phyloP scores from a whole-genome alignment of 2,888 invertebrate species.

The Apeira syringaria region DNA sequence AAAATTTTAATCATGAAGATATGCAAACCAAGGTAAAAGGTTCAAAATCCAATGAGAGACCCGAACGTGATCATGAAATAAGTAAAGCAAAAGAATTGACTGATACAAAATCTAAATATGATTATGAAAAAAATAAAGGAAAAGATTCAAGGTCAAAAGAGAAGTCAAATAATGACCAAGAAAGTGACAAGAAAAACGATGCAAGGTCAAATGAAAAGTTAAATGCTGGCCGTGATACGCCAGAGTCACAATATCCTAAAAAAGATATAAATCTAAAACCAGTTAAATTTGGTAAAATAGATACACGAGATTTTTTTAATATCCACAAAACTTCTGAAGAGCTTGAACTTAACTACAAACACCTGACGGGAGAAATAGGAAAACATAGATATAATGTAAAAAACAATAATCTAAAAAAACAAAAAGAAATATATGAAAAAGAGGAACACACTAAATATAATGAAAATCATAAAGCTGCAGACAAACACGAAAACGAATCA shows the following conservation, averaged over 20 bases:
- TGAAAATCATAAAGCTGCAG: conserved; percentile 2
- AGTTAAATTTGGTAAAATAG: conserved; percentile 16
- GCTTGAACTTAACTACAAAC: conserved; percentile 36
- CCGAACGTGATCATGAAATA: neutral
- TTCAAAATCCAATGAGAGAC: neutral
- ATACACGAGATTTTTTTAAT: conserved; percentile 23
- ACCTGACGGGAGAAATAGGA: conserved; percentile 26
- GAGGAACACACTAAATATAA: neutral
- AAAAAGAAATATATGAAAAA: neutral
- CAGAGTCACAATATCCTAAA: neutral
- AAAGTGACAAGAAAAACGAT: neutral
- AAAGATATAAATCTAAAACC: neutral
- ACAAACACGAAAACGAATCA: neutral
- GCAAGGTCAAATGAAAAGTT: conserved; percentile 1
- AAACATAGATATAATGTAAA: conserved; percentile 6
- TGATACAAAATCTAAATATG: neutral
- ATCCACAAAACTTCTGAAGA: conserved; percentile 21
- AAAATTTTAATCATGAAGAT: neutral
- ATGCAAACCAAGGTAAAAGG: neutral
- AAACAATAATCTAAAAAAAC: neutral
- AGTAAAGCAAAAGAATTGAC: neutral
- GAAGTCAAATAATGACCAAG: neutral
- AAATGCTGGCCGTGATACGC: neutral
- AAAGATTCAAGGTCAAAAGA: conserved; percentile 11
- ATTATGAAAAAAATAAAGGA: neutral